A percentile compares a stretch with the other conserved stretches of the same genome.
Conservation (phyloP, 2,113 vertebrate species). For the Corythoichthys intestinalis region DNA sequence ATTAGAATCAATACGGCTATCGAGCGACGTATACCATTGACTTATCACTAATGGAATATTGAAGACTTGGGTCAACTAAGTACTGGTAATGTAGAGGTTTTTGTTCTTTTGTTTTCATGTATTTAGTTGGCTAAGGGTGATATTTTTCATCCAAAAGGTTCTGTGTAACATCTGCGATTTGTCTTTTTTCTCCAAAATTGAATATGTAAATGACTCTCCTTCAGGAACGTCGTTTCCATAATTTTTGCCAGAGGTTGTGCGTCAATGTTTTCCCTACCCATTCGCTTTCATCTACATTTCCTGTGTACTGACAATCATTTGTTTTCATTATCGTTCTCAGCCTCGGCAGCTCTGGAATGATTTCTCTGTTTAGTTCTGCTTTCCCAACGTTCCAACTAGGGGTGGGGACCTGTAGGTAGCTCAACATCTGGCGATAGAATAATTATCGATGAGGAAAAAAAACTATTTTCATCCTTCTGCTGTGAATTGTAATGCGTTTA, state of each 20-base stretch:
- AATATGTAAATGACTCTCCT: conserved; percentile 9
- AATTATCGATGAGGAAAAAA: no score
- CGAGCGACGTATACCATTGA: neutral
- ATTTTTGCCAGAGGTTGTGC: conserved; percentile 6
- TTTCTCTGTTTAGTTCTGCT: conserved; percentile 30
- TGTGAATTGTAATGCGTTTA: no score
- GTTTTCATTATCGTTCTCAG: conserved; percentile 32
- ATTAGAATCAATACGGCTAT: neutral
- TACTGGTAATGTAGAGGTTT: no score
- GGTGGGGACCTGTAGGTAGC: neutral
- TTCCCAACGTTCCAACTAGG: conserved; percentile 11
- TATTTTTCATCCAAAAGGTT: neutral
- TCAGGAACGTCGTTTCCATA: no score
- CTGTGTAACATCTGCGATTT: neutral
- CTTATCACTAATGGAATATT: neutral
- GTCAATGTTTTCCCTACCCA: conserved; percentile 43
- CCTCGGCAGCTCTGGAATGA: conserved; percentile 29
- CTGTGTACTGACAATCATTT: conserved; percentile 15
- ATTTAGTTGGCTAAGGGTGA: neutral
- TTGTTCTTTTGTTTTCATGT: no score
- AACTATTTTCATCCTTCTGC: no score
- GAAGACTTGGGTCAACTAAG: neutral
- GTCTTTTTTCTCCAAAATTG: conserved; percentile 3
- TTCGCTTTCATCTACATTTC: conserved; percentile 53
- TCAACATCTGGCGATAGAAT: neutral